Percentiles rank a stretch among this genome's conserved stretches.
These are phyloP conservation scores for Tenualosa thibaudeaui DNA, from an alignment of 2,797 vertebrate genomes.

Conservation along the genomic window DNA sequence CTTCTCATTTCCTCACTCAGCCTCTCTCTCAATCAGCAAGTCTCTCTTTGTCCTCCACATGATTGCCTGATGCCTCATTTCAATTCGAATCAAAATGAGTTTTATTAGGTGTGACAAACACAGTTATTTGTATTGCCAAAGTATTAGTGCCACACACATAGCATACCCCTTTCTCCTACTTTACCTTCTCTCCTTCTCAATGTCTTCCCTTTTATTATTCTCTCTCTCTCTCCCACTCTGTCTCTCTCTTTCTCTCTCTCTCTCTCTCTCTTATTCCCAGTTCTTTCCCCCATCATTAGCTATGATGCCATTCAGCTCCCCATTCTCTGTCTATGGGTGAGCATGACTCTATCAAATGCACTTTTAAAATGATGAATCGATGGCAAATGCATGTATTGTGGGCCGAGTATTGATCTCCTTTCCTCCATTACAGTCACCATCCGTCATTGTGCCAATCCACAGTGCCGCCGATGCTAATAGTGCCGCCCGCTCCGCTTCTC, in stretches of 20 bases:
- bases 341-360: background rate
- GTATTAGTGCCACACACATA: background rate
- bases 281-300: background rate
- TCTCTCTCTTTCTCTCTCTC: background rate
- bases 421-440: background rate
- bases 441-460: background rate
- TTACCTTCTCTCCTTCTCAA: background rate
- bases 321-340: background rate
- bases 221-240: too few relatives aligned
- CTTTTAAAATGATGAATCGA: background rate
- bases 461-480: background rate
- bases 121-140: background rate
- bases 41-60: background rate
- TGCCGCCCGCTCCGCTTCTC: background rate
- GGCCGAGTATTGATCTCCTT: background rate
- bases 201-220: too few relatives aligned
- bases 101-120: background rate
- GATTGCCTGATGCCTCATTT: background rate
- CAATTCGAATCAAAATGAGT: background rate
- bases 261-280: background rate
- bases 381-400: background rate
- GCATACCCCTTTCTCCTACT: background rate
- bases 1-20: constrained; percentile 1
- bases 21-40: background rate
- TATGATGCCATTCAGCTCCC: background rate